phyloP scores from a whole-genome alignment of 2,797 vertebrate genomes.

The Syncerus caffer region DNA sequence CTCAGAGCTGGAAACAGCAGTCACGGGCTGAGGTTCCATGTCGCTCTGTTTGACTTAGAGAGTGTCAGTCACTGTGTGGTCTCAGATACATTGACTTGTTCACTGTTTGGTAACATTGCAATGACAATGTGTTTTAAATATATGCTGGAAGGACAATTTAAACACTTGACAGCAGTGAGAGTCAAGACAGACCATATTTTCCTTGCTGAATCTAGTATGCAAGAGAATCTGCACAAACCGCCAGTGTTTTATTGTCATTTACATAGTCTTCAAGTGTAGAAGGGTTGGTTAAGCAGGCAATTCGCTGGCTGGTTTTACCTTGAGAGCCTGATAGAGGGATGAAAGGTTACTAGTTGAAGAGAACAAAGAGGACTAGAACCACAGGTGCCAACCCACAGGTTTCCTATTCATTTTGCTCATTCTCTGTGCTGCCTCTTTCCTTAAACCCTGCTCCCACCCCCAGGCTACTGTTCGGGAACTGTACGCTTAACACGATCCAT shows the following conservation, averaged over 20 bases:
- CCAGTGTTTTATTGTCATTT: conserved; percentile 76
- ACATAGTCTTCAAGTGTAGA: conserved; percentile 66
- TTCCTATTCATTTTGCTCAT: neutral
- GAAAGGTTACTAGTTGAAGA: neutral
- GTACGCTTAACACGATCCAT: neutral
- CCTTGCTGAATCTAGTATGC: conserved; percentile 74
- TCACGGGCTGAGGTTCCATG: conserved; percentile 58
- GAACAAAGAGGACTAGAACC: neutral
- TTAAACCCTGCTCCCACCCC: neutral
- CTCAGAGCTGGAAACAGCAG: conserved; percentile 75
- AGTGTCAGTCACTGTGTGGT: conserved; percentile 77
- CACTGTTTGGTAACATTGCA: conserved; percentile 78
- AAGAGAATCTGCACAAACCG: conserved; percentile 75
- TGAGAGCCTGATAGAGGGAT: neutral
- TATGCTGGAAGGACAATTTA: conserved; percentile 79
- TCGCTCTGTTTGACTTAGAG: conserved; percentile 75
- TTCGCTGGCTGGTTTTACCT: conserved; percentile 60
- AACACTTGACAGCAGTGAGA: conserved; percentile 79
- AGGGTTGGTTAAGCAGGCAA: conserved; percentile 27
- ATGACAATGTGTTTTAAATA: conserved; percentile 81
- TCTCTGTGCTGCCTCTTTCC: neutral
- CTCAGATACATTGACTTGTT: conserved; percentile 74
- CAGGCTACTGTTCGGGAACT: neutral
- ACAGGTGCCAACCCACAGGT: neutral
- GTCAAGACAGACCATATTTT: conserved; percentile 79